A percentile compares a stretch with the other conserved stretches of the same genome.
Evolutionary conservation across 1,140 invertebrate species (phyloP).

Genomic region (Charaxes varanes): DNA sequence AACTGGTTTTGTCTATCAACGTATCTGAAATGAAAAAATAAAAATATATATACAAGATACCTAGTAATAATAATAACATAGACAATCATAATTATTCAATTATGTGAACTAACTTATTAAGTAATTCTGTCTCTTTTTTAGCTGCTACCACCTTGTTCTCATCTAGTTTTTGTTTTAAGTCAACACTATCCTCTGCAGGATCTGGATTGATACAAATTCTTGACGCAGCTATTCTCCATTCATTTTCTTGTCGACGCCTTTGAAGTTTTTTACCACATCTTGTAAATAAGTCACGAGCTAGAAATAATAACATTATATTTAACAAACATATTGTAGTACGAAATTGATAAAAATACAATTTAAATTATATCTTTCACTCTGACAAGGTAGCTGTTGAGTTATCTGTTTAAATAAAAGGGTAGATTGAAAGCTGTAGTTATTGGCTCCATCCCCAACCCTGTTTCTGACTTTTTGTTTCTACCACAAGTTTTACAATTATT

Average conservation of each 20-base stretch:
- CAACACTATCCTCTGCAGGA: constrained; percentile 41
- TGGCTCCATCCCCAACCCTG: no score
- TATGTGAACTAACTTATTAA: constrained; percentile 47
- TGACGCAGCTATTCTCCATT: constrained; percentile 56
- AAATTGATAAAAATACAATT: not conserved
- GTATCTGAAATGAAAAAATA: constrained; percentile 37
- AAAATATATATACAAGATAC: not conserved
- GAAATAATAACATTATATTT: not conserved
- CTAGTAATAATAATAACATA: not conserved
- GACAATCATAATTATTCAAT: not conserved
- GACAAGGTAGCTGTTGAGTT: no score
- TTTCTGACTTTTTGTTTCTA: no score
- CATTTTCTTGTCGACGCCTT: constrained; percentile 62
- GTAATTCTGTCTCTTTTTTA: constrained; percentile 45
- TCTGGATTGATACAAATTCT: constrained; percentile 38
- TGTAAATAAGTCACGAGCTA: constrained; percentile 56
- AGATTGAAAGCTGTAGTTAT: no score
- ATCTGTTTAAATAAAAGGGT: no score
- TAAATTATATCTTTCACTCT: no score
- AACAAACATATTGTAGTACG: not conserved
- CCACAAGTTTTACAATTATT: no score
- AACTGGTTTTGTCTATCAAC: constrained; percentile 56
- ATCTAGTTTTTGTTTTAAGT: constrained; percentile 40
- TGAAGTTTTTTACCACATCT: constrained; percentile 66
- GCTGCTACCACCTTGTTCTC: constrained; percentile 40